Percentiles rank a stretch among this genome's conserved stretches.
Evolutionary conservation across 2,888 invertebrate species (phyloP).

Genomic region (Sphaerophoria taeniata): DNA sequence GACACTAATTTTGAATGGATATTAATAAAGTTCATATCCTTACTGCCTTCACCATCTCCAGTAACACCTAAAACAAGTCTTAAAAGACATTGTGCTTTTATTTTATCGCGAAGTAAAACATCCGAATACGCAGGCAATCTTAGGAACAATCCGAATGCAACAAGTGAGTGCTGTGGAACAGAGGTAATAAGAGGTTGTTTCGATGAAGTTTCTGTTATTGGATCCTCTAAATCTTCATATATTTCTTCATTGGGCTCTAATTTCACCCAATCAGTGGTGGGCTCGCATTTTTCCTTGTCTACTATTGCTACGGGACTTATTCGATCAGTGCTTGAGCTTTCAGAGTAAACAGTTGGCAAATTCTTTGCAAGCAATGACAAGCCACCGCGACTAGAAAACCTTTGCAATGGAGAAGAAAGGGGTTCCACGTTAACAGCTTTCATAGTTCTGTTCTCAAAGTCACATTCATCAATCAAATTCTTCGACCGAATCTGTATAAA

Average conservation of each 20-base stretch:
- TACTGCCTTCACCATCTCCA: conserved; percentile 95
- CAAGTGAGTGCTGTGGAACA: conserved; percentile 94
- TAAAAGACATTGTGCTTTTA: conserved; percentile 93
- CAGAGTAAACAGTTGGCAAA: conserved; percentile 94
- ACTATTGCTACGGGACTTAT: conserved; percentile 84
- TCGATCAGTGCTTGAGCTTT: conserved; percentile 85
- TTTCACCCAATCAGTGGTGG: conserved; percentile 83
- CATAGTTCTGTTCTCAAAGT: conserved; percentile 76
- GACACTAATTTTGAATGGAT: conserved; percentile 1
- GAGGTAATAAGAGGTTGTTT: conserved; percentile 85
- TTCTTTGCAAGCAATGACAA: conserved; percentile 94
- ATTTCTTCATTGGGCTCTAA: conserved; percentile 85
- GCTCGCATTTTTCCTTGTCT: conserved; percentile 82
- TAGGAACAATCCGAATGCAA: conserved; percentile 94
- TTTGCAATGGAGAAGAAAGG: conserved; percentile 87
- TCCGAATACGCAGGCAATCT: conserved; percentile 96
- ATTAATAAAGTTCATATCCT: conserved; percentile 76
- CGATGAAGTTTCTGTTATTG: conserved; percentile 83
- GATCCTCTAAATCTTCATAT: conserved; percentile 86
- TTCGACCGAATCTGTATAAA: conserved; percentile 73
- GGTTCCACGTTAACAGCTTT: conserved; percentile 81
- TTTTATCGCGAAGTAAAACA: conserved; percentile 91
- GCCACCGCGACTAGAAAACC: conserved; percentile 94
- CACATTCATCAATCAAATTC: conserved; percentile 75
- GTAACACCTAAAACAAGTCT: conserved; percentile 94